Evolutionary conservation across 2,888 invertebrate genomes (phyloP), one percentile per base, ranked within the genome.

Genomic region (Adelognathus sp.): DNA sequence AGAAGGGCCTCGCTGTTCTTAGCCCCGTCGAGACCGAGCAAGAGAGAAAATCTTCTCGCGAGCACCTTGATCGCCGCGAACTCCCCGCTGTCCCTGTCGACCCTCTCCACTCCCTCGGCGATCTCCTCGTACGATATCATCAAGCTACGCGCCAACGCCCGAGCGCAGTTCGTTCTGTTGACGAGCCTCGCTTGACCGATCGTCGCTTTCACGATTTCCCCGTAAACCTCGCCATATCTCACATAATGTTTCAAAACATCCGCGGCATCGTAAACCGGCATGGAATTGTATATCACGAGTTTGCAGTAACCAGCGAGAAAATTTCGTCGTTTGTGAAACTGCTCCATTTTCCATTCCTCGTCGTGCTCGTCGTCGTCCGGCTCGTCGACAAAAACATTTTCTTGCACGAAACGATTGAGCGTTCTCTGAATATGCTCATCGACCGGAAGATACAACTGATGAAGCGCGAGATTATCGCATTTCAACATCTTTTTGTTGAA

Each of bases 241-340:
- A 98, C 98, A 92, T 99, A 99, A 91, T 99, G 97, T 91, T 98
- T 98, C 92, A 99, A 98, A 76, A 99, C 96, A 90, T 98, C 97
- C n/a, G 98, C 98, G 85, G 97, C 94, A 89, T 96, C 95, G 1
- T n/a, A n/a, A n/a, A 98, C 97, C 31, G 97, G 97, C 91, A 99
- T 95, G 84, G 99, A 97, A 91, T 99, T 99, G 93, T 99, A 99
- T 64, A 99, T 98, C 86, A 99, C 96, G 61, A 99, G 93, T 92
- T 99, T 99, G 93, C 98, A 99, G 92, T 97, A 99, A 16, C 98
- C 97, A 1, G 99, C 98, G 80, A 99, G 93, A 91, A 98, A 98
- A 92, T 98, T 99, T 83, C 99, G 94, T 76, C 98, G 94, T 92
- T 98, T 99, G 93, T 99, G 99, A 52, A 99, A 93, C 90, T 98